Evolutionary conservation across 2,797 vertebrate genomes (phyloP), one percentile per base, ranked within the genome.

Genomic region (Mus spretus): DNA sequence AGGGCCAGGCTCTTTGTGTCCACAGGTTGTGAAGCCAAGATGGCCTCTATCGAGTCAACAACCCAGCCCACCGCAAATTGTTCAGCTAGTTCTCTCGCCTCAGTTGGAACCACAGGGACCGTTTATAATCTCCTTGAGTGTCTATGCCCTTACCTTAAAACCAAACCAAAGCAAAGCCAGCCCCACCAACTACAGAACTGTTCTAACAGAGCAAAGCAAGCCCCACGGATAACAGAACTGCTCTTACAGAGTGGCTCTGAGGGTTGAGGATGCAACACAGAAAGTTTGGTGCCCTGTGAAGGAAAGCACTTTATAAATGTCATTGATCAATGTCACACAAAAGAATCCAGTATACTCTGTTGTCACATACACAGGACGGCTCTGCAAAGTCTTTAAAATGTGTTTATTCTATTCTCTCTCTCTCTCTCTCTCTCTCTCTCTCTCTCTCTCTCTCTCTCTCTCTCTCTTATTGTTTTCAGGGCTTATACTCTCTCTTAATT

Each of bases 101-200:
- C 81, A 8, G 3, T 0, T 5, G 75, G 85, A 77, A 61, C 40
- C 26, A 10, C 22, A n/a, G 70, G 53, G 53, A 37, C 4, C 19
- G 74, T 82, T 96, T 15, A n/a, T 40, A 67, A 87, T 2, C 10
- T 92, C n/a, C 57, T 15, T 4, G 11, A 86, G 22, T 15, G 72
- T 84, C 14, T 1, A 3, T 50, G 74, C 77, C 37, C 40, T 92
- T 79, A 75, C 50, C 28, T 93, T 88, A 78, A 94, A 94, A 82
- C 28, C 83, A 6, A 37, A 86, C 53, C 59, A n/a, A 93, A 37
- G 63, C 79, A 22, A 74, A 50, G 44, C 0, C 40, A 57, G 44
- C 1, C 26, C 11, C 28, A 63, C 57, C 17, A 10, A 47, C 5
- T 44, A n/a, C 26, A 95, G 75, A 90, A 24, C 70, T 44, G 44